A percentile compares a stretch with the other conserved stretches of the same genome.
These are phyloP conservation scores for Acrobasis consociella DNA, from an alignment of 2,888 invertebrate genomes.

Conservation along the genomic window DNA sequence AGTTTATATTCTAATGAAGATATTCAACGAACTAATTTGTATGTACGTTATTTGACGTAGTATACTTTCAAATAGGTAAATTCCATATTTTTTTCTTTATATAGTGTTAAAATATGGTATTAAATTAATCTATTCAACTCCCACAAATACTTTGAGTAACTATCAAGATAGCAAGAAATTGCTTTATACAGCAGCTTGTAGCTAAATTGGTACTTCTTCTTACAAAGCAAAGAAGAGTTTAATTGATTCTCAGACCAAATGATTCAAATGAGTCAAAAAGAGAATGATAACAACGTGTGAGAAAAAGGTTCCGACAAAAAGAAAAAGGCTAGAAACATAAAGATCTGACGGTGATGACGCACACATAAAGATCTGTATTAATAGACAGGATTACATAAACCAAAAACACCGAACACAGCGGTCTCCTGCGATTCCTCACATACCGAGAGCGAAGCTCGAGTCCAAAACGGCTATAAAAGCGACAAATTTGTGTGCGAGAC, in stretches of 20 bases:
- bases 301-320: neutral
- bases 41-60: constrained; percentile 4
- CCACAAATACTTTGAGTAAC: too few species aligned
- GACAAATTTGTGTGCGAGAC: constrained; percentile 65
- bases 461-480: constrained; percentile 62
- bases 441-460: constrained; percentile 53
- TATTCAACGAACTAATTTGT: constrained; percentile 33
- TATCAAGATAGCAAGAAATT: too few species aligned
- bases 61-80: neutral
- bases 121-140: too few species aligned
- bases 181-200: too few species aligned
- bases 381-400: constrained; percentile 60
- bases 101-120: too few species aligned
- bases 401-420: constrained; percentile 54
- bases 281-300: neutral
- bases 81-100: neutral
- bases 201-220: too few species aligned
- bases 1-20: constrained; percentile 36
- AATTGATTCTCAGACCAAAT: too few species aligned
- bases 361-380: constrained; percentile 50
- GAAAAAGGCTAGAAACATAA: neutral
- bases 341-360: constrained; percentile 1
- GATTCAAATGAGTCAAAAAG: too few species aligned
- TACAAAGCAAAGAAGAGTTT: too few species aligned
- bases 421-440: constrained; percentile 51